Base-by-base conservation (phyloP, 2,113 vertebrate genomes). In the Lycaon pictus region DNA sequence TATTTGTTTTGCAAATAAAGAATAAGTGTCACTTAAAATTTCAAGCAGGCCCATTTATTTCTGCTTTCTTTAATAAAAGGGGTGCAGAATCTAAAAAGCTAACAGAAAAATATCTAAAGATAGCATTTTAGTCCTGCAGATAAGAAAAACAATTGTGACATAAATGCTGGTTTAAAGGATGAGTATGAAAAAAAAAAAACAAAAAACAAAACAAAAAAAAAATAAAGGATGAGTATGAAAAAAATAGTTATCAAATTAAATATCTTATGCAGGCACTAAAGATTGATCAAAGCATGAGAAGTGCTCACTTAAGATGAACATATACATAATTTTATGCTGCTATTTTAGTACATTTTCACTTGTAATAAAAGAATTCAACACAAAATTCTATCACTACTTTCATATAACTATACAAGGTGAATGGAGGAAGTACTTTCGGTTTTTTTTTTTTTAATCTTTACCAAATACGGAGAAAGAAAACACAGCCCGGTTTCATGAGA, bases 331-430 rank as follows among this genome's bases (percentile, higher is more conserved):
- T 93, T 87, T 71, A 90, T 27, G 9, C 3, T 85, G 81, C 43
- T 69, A 88, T 93, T 95, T 92, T 79, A 96, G 90, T 13, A 86
- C 29, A 90, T 53, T 83, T 95, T 93, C 43, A 90, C 84, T 94
- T 92, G 51, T 79, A 95, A 96, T 81, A 76, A 84, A 96, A 93
- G 3, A 79, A 88, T 72, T 82, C 37, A 87, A 58, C 48, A 60
- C 37, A 88, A 97, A 96, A 92, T 5, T 91, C 17, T 67, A 88
- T 53, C 51, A 48, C 35, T 69, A 65, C 65, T 91, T 91, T 94
- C 60, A 86, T 63, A 94, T 92, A 97, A 89, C 23, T 13, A 89
- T 55, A 79, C 4, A 87, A 13, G 55, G 71, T 53, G 2, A 85
- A 74, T n/a, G 56, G 51, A 88, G 23, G 23, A 62, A 88, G 7